Evolutionary conservation across 2,888 invertebrate species (phyloP), one percentile per base, ranked within the genome.

Genomic region (Sarcophaga subvicina): DNA sequence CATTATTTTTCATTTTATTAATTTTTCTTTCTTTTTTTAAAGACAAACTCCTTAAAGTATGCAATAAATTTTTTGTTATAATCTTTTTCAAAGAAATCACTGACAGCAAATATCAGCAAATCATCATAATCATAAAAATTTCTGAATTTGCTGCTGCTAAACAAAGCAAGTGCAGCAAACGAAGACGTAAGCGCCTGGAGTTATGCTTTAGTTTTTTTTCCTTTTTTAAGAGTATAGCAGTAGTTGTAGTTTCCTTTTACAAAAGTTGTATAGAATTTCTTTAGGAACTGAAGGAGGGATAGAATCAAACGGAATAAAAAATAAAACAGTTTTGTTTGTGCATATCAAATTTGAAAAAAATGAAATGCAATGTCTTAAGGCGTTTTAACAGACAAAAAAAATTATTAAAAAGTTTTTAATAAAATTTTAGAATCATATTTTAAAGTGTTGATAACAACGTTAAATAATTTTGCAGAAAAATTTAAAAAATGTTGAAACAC

Each of bases 321-420:
- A 12, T 47, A n/a, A 60, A 62, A 66, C n/a, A 17, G 17, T 67
- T 45, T 11, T 67, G 12, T 54, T 54, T 54, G 54, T 45, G 11
- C 66, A 67, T 67, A n/a, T 17, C 8, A 45, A 67, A 45, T 12
- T 11, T 45, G 8, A 67, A 11, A 67, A 66, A 37, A 67, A 45
- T 67, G 11, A 67, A 45, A 67, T 45, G 10, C 1, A 10, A 67
- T 67, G 62, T 60, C 77, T 78, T 62, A n/a, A 47, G 69, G 69
- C 69, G 17, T 69, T 78, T 5, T 2, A 45, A 66, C 22, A 27
- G 3, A 20, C 6, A 10, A 66, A 66, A 77, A 76, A 77, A 76
- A 10, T 37, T 22, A 64, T 64, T 25, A 49, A 64, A 64, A 76
- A 64, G 54, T 54, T 76, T 75, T 17, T 47, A 64, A 67, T 66